Base-by-base conservation (phyloP, 1,140 invertebrate genomes). In the Diorhabda carinulata region DNA sequence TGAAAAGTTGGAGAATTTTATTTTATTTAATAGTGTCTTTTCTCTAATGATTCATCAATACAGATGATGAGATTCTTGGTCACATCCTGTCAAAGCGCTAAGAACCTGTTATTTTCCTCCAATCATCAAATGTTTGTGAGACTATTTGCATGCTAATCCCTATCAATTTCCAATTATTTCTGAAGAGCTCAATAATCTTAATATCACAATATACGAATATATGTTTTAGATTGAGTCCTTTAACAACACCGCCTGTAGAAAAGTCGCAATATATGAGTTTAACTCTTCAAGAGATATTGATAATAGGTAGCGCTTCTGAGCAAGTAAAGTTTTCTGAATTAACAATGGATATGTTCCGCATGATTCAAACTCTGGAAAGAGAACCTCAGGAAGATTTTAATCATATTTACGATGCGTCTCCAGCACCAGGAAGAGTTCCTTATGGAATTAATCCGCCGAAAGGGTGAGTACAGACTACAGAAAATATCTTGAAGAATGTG, bases 261-360 rank as follows among this genome's bases (percentile, higher is more conserved):
- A 90, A 93, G 79, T 90, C 91, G 44, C 88, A 91, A 73, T 87
- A 89, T 77, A 94, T 94, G 92, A 91, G 89, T 78, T 85, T 97
- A 66, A 90, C 90, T 56, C 85, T 98, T 25, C 94, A 97, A 84
- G 97, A 98, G 85, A 95, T 97, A 72, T 84, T 98, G 43, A 96
- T 98, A 72, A 90, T 98, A 63, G 96, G 97, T 57, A 97, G 96
- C 80, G 93, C 92, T 76, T 88, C 90, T 74, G 93, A 97, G 79
- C 96, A 98, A 86, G 93, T 96, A n/a, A 98, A 98, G 83, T 98
- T 98, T 84, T 97, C 95, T 74, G 96, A 98, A 82, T 84, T 98
- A 66, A 98, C 97, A 25, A 91, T 99, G 85, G 97, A 99, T 83
- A 99, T 98, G 96, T 99, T 96, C 80, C 86, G 96, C 73, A 98